Base-by-base conservation (phyloP, 2,888 invertebrate genomes). In the Parnassius apollo region DNA sequence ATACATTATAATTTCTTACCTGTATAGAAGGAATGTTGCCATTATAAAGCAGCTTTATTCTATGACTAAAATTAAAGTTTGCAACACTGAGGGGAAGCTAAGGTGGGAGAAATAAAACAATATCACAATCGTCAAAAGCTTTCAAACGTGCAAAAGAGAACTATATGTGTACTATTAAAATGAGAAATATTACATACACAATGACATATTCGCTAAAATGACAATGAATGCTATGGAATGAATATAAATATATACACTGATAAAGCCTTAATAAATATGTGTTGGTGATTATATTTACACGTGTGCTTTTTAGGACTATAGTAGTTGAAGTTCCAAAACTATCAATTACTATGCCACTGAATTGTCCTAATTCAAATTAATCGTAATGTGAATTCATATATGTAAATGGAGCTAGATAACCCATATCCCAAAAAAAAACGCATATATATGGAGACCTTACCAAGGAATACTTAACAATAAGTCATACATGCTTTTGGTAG, bases 111-210 rank as follows among this genome's bases (percentile, higher is more conserved):
- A 90, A 89, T 86, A 88, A 90, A 91, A 90, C 88, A 88, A 85
- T 87, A 89, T 91, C 91, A 91, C 91, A 91, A 91, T 91, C 91
- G 88, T 89, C 82, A 89, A 90, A 91, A 91, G 91, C 91, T 91
- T 91, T 91, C 91, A 91, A 90, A 91, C 91, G 91, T 91, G 91
- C 91, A 88, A 68, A 71, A 65, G 73, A 58, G 66, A 72, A 70
- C 65, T 57, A 46, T 45, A 58, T 56, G 54, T 4, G n/a, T 18
- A 35, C 35, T 35, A 35, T 3, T 44, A 44, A 49, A 42, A 48
- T 25, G 48, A 9, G 12, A n/a, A 46, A 45, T 22, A 55, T 22
- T 48, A 55, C 44, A 60, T 48, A 55, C 56, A 49, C 35, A 22
- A 55, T 11, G 56, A 48, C 18, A 49, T n/a, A 57, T 13, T 42